phyloP scores from a whole-genome alignment of 2,113 vertebrate genomes.

The Scomber japonicus region DNA sequence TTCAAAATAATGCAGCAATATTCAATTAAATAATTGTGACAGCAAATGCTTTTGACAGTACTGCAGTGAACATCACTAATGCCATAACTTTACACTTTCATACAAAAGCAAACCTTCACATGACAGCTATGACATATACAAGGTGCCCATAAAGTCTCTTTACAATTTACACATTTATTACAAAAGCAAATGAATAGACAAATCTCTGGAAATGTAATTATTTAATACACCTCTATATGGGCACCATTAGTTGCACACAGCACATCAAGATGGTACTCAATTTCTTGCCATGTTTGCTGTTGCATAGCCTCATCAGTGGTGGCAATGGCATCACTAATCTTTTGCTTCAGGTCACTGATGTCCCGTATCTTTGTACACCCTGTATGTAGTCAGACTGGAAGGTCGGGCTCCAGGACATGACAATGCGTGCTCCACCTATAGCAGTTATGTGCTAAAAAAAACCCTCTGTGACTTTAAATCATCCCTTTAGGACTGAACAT shows the following conservation, averaged over 20 bases:
- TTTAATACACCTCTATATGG: too few relatives aligned
- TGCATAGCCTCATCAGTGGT: too few relatives aligned
- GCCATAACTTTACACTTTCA: background rate
- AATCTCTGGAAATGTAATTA: too few relatives aligned
- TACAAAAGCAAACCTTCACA: background rate
- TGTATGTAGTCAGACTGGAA: background rate
- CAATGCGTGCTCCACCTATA: conserved; percentile 14
- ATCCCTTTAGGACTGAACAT: background rate
- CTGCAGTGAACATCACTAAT: background rate
- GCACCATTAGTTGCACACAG: too few relatives aligned
- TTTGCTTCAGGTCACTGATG: too few relatives aligned
- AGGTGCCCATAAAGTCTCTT: too few relatives aligned
- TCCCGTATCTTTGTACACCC: too few relatives aligned
- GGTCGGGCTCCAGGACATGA: background rate
- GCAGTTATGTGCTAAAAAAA: conserved; percentile 15
- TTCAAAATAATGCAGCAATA: background rate
- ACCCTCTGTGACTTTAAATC: background rate
- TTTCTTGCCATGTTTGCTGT: too few relatives aligned
- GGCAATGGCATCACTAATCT: too few relatives aligned
- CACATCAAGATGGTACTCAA: too few relatives aligned
- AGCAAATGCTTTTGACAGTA: background rate
- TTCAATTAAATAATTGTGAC: background rate
- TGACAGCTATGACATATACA: background rate
- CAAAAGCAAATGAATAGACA: too few relatives aligned
- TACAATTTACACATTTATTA: too few relatives aligned